phyloP scores from a whole-genome alignment of 2,888 invertebrate genomes.

The Creontiades dilutus region DNA sequence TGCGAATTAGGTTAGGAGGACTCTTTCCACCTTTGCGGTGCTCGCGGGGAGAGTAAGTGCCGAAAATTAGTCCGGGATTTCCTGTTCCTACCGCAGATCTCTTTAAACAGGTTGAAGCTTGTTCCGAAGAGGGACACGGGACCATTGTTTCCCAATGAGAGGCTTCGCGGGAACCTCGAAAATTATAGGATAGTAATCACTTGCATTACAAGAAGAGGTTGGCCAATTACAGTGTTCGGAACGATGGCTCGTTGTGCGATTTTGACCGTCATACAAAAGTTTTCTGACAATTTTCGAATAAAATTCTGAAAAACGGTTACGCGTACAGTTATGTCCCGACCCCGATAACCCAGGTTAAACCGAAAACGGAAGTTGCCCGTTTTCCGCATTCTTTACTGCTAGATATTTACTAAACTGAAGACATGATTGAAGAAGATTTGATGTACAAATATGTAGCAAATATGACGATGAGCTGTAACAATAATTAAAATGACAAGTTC shows the following conservation, averaged over 20 bases:
- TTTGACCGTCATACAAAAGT: neutral
- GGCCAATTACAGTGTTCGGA: neutral
- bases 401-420: too few species aligned
- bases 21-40: neutral
- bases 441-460: too few species aligned
- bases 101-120: neutral
- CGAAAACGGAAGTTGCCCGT: too few species aligned
- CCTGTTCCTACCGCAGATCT: neutral
- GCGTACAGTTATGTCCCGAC: too few species aligned
- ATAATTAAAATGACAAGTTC: too few species aligned
- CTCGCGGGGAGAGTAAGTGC: neutral
- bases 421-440: too few species aligned
- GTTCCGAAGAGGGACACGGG: neutral
- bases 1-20: conserved; percentile 21
- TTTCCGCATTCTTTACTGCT: too few species aligned
- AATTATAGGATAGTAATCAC: neutral
- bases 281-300: neutral
- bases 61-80: neutral
- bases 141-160: neutral
- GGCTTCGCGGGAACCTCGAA: neutral
- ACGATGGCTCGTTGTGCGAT: neutral
- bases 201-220: neutral
- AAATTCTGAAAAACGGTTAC: too few species aligned
- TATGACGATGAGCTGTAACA: too few species aligned
- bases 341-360: too few species aligned